These are phyloP conservation scores for Gallinago media DNA, from an alignment of 2,113 vertebrate genomes.

Conservation along the genomic window DNA sequence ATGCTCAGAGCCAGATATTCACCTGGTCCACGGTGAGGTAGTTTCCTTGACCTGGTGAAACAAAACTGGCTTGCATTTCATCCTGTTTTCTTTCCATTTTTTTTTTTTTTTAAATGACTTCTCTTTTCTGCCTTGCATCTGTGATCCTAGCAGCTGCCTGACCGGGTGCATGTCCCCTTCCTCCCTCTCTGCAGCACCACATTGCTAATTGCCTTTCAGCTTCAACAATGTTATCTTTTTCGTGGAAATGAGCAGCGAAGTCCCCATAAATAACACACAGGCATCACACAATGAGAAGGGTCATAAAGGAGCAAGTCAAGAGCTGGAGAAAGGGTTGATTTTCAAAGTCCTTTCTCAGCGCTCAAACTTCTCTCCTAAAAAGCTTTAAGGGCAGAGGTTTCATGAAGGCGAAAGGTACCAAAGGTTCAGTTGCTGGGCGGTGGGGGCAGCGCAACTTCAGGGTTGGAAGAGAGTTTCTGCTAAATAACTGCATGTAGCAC, in stretches of 20 bases:
- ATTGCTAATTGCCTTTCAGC: not conserved
- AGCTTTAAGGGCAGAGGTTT: not conserved
- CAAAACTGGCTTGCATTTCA: not conserved
- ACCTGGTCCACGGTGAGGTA: not conserved
- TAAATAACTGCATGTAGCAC: not conserved
- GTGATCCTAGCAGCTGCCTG: not conserved
- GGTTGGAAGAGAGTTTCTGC: not conserved
- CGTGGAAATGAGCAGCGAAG: rapidly evolving
- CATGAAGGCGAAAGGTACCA: not conserved
- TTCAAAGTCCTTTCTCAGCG: not conserved
- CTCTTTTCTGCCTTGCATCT: not conserved
- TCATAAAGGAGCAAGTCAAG: not conserved
- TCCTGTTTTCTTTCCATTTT: not conserved
- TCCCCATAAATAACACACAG: not conserved
- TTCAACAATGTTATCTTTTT: not conserved
- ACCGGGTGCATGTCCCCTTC: not conserved
- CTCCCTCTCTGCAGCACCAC: not conserved
- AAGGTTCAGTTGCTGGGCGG: not conserved
- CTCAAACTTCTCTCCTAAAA: not conserved
- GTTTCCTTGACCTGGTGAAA: not conserved
- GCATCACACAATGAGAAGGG: not conserved
- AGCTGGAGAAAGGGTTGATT: not conserved
- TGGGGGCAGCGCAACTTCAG: not conserved
- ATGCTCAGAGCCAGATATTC: not conserved
- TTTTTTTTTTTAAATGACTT: not conserved